Evolutionary conservation across 1,140 invertebrate genomes (phyloP), one percentile per base, ranked within the genome.

Genomic region (Eumeta japonica): DNA sequence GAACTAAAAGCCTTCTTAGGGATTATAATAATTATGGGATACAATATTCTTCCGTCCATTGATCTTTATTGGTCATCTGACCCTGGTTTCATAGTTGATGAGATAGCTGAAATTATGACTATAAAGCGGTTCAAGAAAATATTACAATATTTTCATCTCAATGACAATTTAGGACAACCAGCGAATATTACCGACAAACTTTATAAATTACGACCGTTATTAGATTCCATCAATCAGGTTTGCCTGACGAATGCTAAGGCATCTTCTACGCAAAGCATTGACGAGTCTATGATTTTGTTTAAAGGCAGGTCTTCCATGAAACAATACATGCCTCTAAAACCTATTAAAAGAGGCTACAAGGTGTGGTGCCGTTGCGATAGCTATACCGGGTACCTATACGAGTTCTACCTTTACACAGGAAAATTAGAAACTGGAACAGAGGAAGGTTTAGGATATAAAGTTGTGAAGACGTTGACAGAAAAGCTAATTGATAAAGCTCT

Each of bases 401-500:
- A 62, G 30, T 77, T 70, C 52, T 41, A 73, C 35, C 54, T 76
- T n/a, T 74, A 78, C 46, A 63, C 55, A 13, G 73, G 75, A 2
- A 74, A 71, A n/a, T n/a, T n/a, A n/a, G n/a, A n/a, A n/a, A n/a
- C n/a, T n/a, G n/a, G n/a, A n/a, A n/a, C n/a, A n/a, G n/a, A n/a
- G 38, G 58, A 46, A 39, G 35, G 48, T 15, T 47, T 75, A 46
- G 63, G 60, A 17, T 44, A 40, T 42, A 50, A 58, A 39, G 55
- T 67, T 32, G 56, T 68, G 41, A 43, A 40, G 20, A 52, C 50
- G 51, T 45, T 63, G 43, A 53, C 48, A 15, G 34, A 47, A 27
- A 36, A 50, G 37, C 40, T 58, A 28, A 34, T 36, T 30, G 37
- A 47, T 24, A 52, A 57, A 19, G 32, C 35, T 16, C 40, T n/a